Base-by-base conservation (phyloP, 2,888 invertebrate species). In the Scaptomyza flava region DNA sequence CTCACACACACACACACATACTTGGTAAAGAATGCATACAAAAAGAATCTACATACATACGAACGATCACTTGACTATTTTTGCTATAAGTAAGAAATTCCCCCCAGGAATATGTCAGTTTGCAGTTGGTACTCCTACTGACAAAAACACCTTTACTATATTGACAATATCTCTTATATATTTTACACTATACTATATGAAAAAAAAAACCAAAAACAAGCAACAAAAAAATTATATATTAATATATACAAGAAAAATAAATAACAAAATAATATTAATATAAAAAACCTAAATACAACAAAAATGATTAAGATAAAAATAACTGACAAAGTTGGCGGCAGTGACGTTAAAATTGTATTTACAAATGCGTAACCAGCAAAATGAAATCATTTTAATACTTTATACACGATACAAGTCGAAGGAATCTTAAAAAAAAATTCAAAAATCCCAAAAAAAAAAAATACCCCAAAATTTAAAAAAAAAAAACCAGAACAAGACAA, bases 141-240 rank as follows among this genome's bases (percentile, higher is more conserved):
- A 87, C 87, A 74, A 87, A 86, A 82, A 87, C 90, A 90, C 91
- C 90, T 90, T 90, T 90, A 90, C 90, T 90, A 90, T 90, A 90
- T 90, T 90, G 90, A 90, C 90, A 90, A 90, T 90, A 90, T 90
- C 91, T 90, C 90, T 90, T 89, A 89, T 90, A 90, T 90, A 90
- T 90, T 90, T 90, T 90, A 90, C 90, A 90, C 90, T 90, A 90
- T 90, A 90, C 89, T 90, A 89, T 81, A 85, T 81, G 79, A 79
- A 63, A 70, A 14, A 6, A 36, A 36, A 36, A 36, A n/a, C 6
- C n/a, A n/a, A n/a, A 36, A 27, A 27, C 27, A 27, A 23, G 23
- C 8, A 33, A 8, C 8, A 33, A 33, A 76, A 54, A 64, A 77
- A 81, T 81, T 90, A 89, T 88, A 89, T 81, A 87, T 81, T 77